Evolutionary conservation across 2,113 vertebrate genomes (phyloP), one percentile per base, ranked within the genome.

Genomic region (Podarcis cretensis): DNA sequence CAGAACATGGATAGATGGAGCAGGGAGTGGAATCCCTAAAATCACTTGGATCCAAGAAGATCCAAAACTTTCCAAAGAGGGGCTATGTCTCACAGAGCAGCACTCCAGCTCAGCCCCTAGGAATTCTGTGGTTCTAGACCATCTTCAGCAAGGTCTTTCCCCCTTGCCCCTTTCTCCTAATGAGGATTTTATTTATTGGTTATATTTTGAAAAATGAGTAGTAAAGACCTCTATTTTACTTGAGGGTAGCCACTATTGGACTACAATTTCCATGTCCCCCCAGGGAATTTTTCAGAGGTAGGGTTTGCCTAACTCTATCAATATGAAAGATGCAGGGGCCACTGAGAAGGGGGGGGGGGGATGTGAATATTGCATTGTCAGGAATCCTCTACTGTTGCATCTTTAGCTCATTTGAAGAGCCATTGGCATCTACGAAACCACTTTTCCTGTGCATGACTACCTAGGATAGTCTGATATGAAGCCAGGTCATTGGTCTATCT

Each of bases 371-470:
- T 63, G 18, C n/a, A 57, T 3, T 73, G 68, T 10, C 40, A 74
- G 5, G 9, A n/a, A 23, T 32, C 40, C 6, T 54, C n/a, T 73
- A 32, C 68, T 54, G 6, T 71, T 8, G 4, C 21, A 57, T 83
- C 73, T 32, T 10, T 30, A 20, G n/a, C 3, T 63, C 23, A 77
- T 77, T 59, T 35, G 14, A 73, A 59, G n/a, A 75, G 0, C 65
- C n/a, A 0, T 32, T 57, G 7, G 18, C 59, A 71, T 80, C 57
- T 21, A 0, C 73, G 30, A 78, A 57, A 69, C 32, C 0, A 0
- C 25, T 65, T 5, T 1, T 20, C 21, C 21, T 59, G 57, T 54
- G 4, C 32, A 54, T 40, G 25, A 16, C 37, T 71, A 40, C 14
- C 71, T 54, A 18, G 27, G n/a, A 84, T 57, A 63, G 59, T 18